Base-by-base conservation (phyloP, 2,888 invertebrate genomes). In the Heliconius hortense region DNA sequence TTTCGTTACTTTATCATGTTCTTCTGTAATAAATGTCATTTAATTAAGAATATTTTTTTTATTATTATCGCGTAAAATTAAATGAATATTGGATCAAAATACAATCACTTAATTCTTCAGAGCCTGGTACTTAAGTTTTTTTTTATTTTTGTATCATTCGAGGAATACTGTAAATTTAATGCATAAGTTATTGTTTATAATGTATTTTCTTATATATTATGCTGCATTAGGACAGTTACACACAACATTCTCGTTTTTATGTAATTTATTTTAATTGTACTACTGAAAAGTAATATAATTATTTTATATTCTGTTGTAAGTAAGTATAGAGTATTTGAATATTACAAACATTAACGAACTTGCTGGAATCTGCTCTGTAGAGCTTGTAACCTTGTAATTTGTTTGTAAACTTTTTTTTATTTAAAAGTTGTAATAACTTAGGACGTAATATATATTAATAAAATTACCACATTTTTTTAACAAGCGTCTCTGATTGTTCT, bases 121-220 rank as follows among this genome's bases (percentile, higher is more conserved):
- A 31, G 24, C 56, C 56, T 53, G 28, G 69, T 69, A 69, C 69
- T 69, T 69, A 69, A 56, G 31, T 56, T 24, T n/a, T 68, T n/a
- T 69, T 48, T 24, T 69, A 69, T 56, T 56, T 69, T 56, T 56
- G 24, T 68, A 53, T 68, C 24, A 13, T 69, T 56, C 10, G n/a
- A 35, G 13, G 13, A 31, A 21, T 48, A n/a, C 2, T 66, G n/a
- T 43, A 24, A 15, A 39, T 66, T 24, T 43, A 39, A 18, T 1
- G 11, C 7, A 11, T 15, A 39, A 66, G 13, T 66, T 39, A 24
- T 35, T 24, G 13, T 64, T 64, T 39, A 24, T 24, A 13, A 35
- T 66, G 24, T 66, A 26, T 24, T 24, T n/a, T 64, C 21, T 66
- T 24, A 39, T n/a, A 35, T 64, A 18, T n/a, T 18, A 35, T 35